Conservation (phyloP, 2,113 vertebrate genomes). For the Mustelus asterias region DNA sequence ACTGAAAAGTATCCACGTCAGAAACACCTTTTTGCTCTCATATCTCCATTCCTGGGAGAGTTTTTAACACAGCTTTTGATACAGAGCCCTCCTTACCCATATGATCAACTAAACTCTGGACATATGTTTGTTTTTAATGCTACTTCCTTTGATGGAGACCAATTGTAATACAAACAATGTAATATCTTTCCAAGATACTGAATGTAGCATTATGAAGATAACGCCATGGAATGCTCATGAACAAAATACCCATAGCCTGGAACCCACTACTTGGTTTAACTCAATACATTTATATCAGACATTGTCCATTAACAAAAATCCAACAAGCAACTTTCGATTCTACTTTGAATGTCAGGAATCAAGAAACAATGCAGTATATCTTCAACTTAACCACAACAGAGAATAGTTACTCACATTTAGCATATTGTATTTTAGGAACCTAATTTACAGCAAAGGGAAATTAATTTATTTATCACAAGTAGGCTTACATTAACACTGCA, state of each 20-base stretch:
- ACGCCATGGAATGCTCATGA: neutral
- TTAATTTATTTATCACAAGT: no score
- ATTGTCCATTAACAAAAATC: neutral
- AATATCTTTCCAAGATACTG: neutral
- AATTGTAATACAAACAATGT: neutral
- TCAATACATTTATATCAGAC: neutral
- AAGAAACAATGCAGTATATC: neutral
- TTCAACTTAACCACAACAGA: neutral
- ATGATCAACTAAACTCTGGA: neutral
- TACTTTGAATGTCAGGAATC: neutral
- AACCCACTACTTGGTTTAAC: neutral
- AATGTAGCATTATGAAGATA: neutral
- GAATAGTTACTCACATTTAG: neutral
- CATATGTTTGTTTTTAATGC: neutral
- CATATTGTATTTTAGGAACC: neutral
- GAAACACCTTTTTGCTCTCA: no score
- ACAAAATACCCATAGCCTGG: neutral
- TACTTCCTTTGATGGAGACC: neutral
- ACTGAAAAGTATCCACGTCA: neutral
- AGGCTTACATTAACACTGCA: no score
- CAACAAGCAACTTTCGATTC: neutral
- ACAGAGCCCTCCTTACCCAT: neutral
- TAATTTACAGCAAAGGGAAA: constrained; percentile 2
- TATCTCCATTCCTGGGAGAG: neutral
- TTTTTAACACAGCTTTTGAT: neutral